phyloP scores from a whole-genome alignment of 2,113 vertebrate genomes.

The Setophaga kirtlandii region DNA sequence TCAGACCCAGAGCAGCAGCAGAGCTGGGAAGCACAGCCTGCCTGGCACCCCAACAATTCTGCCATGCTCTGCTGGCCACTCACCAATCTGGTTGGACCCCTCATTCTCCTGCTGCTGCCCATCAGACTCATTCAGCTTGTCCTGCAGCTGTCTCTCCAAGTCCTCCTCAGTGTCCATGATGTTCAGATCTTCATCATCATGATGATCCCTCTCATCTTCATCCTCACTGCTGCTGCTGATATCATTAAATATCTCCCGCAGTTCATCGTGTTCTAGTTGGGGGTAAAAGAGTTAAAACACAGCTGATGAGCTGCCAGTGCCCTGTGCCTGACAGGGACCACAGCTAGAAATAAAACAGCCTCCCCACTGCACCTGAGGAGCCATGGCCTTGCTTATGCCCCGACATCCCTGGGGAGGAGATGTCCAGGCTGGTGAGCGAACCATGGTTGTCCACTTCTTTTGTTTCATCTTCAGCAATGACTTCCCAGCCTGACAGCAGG shows the following conservation, averaged over 20 bases:
- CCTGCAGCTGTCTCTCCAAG: conserved; percentile 83
- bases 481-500: conserved; percentile 85
- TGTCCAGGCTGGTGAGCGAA: conserved; percentile 78
- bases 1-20: background rate
- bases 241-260: conserved; percentile 86
- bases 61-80: background rate
- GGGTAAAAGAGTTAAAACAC: background rate
- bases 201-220: conserved; percentile 88
- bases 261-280: conserved; percentile 76
- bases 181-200: conserved; percentile 90
- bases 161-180: conserved; percentile 91
- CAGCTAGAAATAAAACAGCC: background rate
- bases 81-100: conserved; percentile 83
- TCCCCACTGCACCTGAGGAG: conserved; percentile 77
- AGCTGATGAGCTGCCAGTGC: background rate
- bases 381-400: conserved; percentile 81
- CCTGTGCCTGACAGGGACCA: background rate
- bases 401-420: conserved; percentile 81
- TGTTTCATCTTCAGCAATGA: conserved; percentile 88
- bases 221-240: conserved; percentile 92
- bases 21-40: background rate
- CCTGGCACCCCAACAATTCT: background rate
- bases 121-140: conserved; percentile 81
- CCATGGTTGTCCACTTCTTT: conserved; percentile 88
- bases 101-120: conserved; percentile 80